These are phyloP conservation scores for Thalassaphorura encarpata DNA, from an alignment of 1,140 invertebrate species.

Conservation along the genomic window DNA sequence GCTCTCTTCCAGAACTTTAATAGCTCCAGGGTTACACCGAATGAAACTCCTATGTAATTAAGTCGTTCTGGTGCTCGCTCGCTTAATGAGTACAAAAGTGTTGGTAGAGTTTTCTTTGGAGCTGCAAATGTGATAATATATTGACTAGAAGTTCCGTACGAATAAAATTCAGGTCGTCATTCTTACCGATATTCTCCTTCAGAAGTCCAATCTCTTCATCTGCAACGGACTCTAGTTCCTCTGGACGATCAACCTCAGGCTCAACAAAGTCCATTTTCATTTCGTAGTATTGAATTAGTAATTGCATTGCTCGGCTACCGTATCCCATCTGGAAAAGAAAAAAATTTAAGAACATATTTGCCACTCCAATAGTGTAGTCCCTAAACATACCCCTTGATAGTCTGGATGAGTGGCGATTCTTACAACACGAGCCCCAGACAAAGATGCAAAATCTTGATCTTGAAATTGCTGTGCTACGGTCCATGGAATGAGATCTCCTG, in stretches of 20 bases:
- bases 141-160: neutral
- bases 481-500: constrained; percentile 98
- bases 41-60: constrained; percentile 92
- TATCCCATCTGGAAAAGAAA: constrained; percentile 75
- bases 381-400: constrained; percentile 66
- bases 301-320: constrained; percentile 68
- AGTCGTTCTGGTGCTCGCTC: constrained; percentile 76
- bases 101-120: constrained; percentile 55
- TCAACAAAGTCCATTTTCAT: constrained; percentile 57
- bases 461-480: constrained; percentile 93
- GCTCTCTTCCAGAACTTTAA: constrained; percentile 87
- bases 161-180: neutral
- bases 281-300: constrained; percentile 82
- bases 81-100: constrained; percentile 60
- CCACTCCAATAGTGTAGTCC: too few species aligned
- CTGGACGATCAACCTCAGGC: constrained; percentile 35
- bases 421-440: constrained; percentile 85
- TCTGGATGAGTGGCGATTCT: constrained; percentile 97
- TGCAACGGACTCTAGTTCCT: constrained; percentile 43
- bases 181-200: constrained; percentile 49
- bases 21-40: constrained; percentile 70
- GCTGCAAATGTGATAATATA: constrained; percentile 33
- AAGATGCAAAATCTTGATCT: constrained; percentile 81
- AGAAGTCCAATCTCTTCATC: constrained; percentile 49
- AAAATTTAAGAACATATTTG: constrained; percentile 7